Percentiles rank a stretch among this genome's conserved stretches.
Conservation (phyloP, 2,888 invertebrate species). For the Cephonodes hylas region DNA sequence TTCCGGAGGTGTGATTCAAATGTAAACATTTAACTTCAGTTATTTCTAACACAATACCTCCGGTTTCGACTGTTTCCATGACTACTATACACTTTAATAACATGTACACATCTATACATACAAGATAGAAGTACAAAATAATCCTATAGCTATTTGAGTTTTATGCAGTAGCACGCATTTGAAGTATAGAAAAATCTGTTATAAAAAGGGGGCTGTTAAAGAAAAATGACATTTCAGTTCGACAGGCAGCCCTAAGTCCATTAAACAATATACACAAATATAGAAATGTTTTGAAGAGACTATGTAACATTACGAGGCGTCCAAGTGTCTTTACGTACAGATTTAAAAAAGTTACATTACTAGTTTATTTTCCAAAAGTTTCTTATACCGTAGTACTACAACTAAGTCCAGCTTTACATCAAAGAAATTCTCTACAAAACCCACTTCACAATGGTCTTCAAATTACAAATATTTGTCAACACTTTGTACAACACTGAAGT, state of each 20-base stretch:
- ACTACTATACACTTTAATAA: conserved; percentile 5
- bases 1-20: background rate
- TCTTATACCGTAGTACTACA: background rate
- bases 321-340: background rate
- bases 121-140: conserved; percentile 9
- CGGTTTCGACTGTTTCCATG: background rate
- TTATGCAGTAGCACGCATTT: background rate
- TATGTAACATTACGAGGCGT: background rate
- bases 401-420: background rate
- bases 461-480: conserved; percentile 26
- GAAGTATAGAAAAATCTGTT: background rate
- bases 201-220: background rate
- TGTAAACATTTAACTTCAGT: background rate
- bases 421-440: background rate
- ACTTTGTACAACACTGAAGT: conserved; percentile 24
- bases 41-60: background rate
- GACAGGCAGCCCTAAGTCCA: background rate
- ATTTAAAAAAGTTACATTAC: background rate
- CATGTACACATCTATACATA: conserved; percentile 13
- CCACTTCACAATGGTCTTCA: conserved; percentile 17
- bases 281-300: background rate
- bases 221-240: background rate
- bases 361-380: background rate
- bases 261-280: background rate
- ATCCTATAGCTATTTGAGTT: background rate